A percentile compares a stretch with the other conserved stretches of the same genome.
Conservation (phyloP, 2,888 invertebrate species). For the Dynastes tityus region DNA sequence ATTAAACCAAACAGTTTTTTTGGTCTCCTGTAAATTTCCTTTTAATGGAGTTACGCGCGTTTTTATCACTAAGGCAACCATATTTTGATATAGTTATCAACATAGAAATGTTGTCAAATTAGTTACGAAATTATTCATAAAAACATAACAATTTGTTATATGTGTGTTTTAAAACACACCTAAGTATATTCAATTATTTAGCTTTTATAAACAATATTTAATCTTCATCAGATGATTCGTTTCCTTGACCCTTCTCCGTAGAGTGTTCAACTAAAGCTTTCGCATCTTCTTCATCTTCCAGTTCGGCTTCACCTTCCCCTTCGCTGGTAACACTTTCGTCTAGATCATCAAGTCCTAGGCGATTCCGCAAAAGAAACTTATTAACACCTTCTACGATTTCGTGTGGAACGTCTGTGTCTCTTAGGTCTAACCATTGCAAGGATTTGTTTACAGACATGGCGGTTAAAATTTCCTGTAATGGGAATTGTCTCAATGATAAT, state of each 20-base stretch:
- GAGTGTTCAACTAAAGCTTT: not conserved
- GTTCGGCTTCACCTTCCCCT: conserved; percentile 48
- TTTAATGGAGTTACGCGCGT: no score
- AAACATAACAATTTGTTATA: no score
- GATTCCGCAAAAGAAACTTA: conserved; percentile 71
- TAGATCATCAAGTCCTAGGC: conserved; percentile 57
- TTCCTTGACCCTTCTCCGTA: conserved; percentile 18
- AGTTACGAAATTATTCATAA: no score
- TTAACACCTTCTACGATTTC: conserved; percentile 70
- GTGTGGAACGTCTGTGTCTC: conserved; percentile 71
- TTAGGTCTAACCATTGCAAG: conserved; percentile 64
- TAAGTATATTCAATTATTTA: not conserved
- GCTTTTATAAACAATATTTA: conserved; percentile 10
- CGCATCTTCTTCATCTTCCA: conserved; percentile 32
- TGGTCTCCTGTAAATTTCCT: no score
- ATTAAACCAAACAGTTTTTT: no score
- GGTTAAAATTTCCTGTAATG: conserved; percentile 55
- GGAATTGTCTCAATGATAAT: not conserved
- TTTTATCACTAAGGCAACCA: no score
- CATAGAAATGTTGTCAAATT: no score
- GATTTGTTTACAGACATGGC: conserved; percentile 60
- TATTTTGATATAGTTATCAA: no score
- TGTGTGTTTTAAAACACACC: not conserved
- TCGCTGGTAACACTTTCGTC: conserved; percentile 41
- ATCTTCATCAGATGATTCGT: conserved; percentile 39